Percentiles rank a stretch among this genome's conserved stretches.
Conservation (phyloP, 2,113 vertebrate genomes). For the Heptranchias perlo region DNA sequence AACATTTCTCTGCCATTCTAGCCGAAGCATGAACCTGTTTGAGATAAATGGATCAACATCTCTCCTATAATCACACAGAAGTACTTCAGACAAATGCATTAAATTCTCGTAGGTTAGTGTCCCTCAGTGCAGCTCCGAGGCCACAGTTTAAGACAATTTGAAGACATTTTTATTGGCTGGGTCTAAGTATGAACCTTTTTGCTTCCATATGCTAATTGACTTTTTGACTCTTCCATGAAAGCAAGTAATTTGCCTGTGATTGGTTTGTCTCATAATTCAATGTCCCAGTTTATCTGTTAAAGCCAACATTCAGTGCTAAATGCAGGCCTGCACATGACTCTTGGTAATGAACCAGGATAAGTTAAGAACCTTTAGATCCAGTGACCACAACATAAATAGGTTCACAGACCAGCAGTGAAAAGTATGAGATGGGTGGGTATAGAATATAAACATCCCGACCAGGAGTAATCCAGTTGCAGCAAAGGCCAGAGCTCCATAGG, state of each 20-base stretch:
- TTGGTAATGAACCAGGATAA: not conserved
- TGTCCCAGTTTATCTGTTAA: not conserved
- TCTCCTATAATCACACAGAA: not conserved
- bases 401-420: too few relatives aligned
- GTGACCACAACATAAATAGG: not conserved
- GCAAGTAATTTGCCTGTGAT: not conserved
- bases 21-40: too few relatives aligned
- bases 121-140: not conserved
- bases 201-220: not conserved
- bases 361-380: not conserved
- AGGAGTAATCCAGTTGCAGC: too few relatives aligned
- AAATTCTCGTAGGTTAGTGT: not conserved
- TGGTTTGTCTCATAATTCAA: not conserved
- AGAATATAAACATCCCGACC: not conserved
- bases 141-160: not conserved
- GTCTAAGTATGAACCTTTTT: too few relatives aligned
- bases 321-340: not conserved
- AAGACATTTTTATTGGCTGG: not conserved
- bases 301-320: not conserved
- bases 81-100: not conserved
- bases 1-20: too few relatives aligned
- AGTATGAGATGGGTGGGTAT: not conserved
- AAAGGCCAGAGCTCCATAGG: too few relatives aligned
- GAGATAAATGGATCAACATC: too few relatives aligned
- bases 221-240: not conserved